Base-by-base conservation (phyloP, 2,888 invertebrate species). In the Allygus modestus region DNA sequence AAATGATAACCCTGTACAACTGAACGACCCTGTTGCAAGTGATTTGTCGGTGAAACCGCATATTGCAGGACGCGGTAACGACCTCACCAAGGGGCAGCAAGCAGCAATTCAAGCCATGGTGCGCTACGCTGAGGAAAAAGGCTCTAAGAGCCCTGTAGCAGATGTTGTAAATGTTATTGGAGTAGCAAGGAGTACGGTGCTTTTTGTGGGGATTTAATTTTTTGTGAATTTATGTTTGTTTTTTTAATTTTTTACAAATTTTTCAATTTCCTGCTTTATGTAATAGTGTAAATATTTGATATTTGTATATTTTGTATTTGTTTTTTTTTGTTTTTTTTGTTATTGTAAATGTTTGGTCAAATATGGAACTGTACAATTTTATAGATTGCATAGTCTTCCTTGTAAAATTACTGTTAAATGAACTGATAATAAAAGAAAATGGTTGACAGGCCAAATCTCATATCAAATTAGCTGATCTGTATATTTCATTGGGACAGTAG, bases 81-180 rank as follows among this genome's bases (percentile, higher is more conserved):
- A 71, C 33, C 71, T 71, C 71, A 41, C 41, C 9, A 71, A 71
- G 33, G 33, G 71, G 71, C 46, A 46, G 17, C 12, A 33, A 71
- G 71, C 71, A 5, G 23, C 58, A 15, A 58, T 58, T 58, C 20
- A 58, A 58, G 20, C 58, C 7, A 58, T 58, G 23, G 20, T 58
- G 58, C 23, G 12, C 7, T 58, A 58, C 58, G 58, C 58, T 2
- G 58, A 71, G 71, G 71, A 71, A 20, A 71, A 71, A 31, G 37
- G 71, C 5, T 71, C 71, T 9, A 71, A 71, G 33, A 71, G 71
- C 20, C 71, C 33, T 71, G 71, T 71, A 71, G 71, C 33, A n/a
- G 71, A 71, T 71, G 71, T 71, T 28, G 71, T 71, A n/a, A 41
- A 31, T 28, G 26, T 71, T 20, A 1, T 58, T 20, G 58, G 58